These are phyloP conservation scores for Melipona bicolor DNA, from an alignment of 2,888 invertebrate species.

Conservation along the genomic window DNA sequence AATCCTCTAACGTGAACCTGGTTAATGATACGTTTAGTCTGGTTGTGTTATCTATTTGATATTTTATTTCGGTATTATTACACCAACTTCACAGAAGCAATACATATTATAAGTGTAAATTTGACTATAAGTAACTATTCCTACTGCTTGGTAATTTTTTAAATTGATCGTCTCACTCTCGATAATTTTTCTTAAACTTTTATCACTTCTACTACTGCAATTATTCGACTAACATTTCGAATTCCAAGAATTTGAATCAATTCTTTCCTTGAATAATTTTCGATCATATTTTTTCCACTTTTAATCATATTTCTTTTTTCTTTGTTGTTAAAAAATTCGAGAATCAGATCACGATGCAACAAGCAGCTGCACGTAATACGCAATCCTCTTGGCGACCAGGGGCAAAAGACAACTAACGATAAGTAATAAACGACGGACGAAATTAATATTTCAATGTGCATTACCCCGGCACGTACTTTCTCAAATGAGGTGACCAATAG, in stretches of 20 bases:
- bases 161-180: not conserved
- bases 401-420: conserved; percentile 8
- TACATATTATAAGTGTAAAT: not conserved
- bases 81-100: not conserved
- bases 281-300: no score
- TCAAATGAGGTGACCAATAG: conserved; percentile 68
- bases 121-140: not conserved
- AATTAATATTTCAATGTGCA: conserved; percentile 62
- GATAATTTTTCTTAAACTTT: not conserved
- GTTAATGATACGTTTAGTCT: not conserved
- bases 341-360: no score
- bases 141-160: not conserved
- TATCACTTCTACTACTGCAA: no score
- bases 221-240: no score
- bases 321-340: no score
- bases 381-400: not conserved
- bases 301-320: no score
- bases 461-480: conserved; percentile 64
- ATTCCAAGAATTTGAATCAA: no score
- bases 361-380: not conserved
- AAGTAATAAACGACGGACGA: conserved; percentile 45
- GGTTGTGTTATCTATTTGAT: not conserved
- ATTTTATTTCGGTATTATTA: not conserved
- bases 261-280: not conserved
- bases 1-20: not conserved